phyloP scores from a whole-genome alignment of 2,797 vertebrate genomes.

The Gallinago solitaria region DNA sequence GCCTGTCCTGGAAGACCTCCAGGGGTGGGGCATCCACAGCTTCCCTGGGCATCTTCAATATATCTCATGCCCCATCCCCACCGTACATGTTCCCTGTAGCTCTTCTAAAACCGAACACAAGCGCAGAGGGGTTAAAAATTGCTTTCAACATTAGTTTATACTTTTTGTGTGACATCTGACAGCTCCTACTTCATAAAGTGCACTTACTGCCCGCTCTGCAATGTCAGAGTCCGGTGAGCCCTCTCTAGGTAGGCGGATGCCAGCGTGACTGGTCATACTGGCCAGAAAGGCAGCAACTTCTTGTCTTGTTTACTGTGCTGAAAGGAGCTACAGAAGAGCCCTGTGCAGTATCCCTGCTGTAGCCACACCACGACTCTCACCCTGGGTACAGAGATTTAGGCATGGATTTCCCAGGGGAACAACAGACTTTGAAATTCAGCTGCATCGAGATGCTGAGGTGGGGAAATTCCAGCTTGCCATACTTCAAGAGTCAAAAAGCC shows the following conservation, averaged over 20 bases:
- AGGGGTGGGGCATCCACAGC: not conserved
- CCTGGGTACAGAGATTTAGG: not conserved
- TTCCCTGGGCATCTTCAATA: not conserved
- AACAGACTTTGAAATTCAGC: not conserved
- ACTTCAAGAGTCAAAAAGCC: not conserved
- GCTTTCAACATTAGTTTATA: not conserved
- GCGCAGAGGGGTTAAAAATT: not conserved
- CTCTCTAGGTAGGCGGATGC: not conserved
- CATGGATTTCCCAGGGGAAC: not conserved
- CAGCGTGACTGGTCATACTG: not conserved
- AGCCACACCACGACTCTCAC: not conserved
- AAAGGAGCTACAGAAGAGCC: not conserved
- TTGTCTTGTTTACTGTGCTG: not conserved
- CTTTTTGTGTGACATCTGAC: not conserved
- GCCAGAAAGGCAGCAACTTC: not conserved
- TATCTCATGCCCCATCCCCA: too few species aligned
- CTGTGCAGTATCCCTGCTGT: not conserved
- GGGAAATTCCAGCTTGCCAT: not conserved
- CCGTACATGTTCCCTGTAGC: accelerated
- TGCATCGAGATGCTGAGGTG: not conserved
- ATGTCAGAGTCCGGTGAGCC: not conserved
- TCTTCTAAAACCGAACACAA: not conserved
- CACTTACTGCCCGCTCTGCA: not conserved
- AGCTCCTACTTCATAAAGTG: not conserved
- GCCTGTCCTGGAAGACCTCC: not conserved